Evolutionary conservation across 2,888 invertebrate species (phyloP), one percentile per base, ranked within the genome.

Genomic region (Sesamia inferens): DNA sequence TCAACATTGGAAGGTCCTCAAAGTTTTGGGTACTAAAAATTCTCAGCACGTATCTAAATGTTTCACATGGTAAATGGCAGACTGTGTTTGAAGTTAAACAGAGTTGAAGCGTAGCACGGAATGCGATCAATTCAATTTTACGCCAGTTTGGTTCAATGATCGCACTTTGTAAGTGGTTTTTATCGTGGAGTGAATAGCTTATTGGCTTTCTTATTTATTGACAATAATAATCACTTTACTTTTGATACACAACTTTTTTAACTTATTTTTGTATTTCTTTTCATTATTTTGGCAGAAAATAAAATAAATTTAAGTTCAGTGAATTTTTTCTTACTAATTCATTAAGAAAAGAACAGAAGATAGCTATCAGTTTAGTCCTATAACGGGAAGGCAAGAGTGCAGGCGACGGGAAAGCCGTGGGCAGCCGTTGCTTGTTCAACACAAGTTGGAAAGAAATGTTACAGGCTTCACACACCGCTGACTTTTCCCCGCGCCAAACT

Each of bases 21-120:
- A 74, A 83, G 70, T 81, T 77, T 87, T 70, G 86, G 55, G 22
- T 42, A 48, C 39, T 67, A 86, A 82, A 79, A 78, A 92, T 90
- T 90, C 91, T 39, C 68, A 66, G 72, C 90, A 88, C 90, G 91
- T 88, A 84, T 80, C 80, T 79, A 74, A 84, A 73, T 82, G 76
- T 87, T 88, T 89, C 81, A 79, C 67, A 81, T 87, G 83, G 88
- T 87, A 90, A 91, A 90, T 85, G 84, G 67, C 48, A 68, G 61
- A 79, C 72, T 80, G 71, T 82, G 73, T 83, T 69, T 70, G 78
- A 84, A 86, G 84, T 87, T 82, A 79, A 86, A 85, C 61, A 71
- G 75, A 66, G 70, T 54, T 84, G 62, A 67, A 44, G 66, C 42
- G 63, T 62, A 75, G 68, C 74, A 68, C 71, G 69, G 66, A 76